Conservation (phyloP, 2,888 invertebrate species). For the Syritta pipiens region DNA sequence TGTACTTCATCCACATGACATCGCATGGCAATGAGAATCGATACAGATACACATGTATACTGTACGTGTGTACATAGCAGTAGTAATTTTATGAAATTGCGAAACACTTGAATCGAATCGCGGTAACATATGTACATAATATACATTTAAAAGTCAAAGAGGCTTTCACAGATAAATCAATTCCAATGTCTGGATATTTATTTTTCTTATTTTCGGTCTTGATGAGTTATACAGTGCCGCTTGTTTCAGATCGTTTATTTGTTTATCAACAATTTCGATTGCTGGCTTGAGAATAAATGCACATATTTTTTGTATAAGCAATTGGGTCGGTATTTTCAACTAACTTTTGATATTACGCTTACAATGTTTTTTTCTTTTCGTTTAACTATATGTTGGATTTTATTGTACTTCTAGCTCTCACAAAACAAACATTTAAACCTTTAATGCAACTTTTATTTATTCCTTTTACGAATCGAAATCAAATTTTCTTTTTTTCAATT, state of each 20-base stretch:
- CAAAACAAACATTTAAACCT: too few relatives aligned
- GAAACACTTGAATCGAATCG: constrained; percentile 7
- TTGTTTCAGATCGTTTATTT: constrained; percentile 19
- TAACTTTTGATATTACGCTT: not conserved
- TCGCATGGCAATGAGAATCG: not conserved
- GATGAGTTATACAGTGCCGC: constrained; percentile 17
- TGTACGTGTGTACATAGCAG: not conserved
- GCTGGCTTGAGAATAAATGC: constrained; percentile 21
- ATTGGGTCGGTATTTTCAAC: too few relatives aligned
- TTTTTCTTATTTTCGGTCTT: not conserved
- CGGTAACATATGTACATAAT: constrained; percentile 21
- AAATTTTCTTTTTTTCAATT: too few relatives aligned
- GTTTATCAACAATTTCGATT: constrained; percentile 33
- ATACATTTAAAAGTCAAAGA: constrained; percentile 29
- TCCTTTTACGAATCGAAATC: too few relatives aligned
- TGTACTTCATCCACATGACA: not conserved
- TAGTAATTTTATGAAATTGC: not conserved
- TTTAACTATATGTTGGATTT: constrained; percentile 13
- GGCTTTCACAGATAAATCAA: constrained; percentile 36
- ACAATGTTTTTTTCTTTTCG: not conserved
- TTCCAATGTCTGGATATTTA: constrained; percentile 22
- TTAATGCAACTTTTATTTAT: too few relatives aligned
- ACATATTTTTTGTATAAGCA: constrained; percentile 7
- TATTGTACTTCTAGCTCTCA: too few relatives aligned
- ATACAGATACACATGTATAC: not conserved